Evolutionary conservation across 2,888 invertebrate genomes (phyloP).

Genomic region (Conistra vaccinii): DNA sequence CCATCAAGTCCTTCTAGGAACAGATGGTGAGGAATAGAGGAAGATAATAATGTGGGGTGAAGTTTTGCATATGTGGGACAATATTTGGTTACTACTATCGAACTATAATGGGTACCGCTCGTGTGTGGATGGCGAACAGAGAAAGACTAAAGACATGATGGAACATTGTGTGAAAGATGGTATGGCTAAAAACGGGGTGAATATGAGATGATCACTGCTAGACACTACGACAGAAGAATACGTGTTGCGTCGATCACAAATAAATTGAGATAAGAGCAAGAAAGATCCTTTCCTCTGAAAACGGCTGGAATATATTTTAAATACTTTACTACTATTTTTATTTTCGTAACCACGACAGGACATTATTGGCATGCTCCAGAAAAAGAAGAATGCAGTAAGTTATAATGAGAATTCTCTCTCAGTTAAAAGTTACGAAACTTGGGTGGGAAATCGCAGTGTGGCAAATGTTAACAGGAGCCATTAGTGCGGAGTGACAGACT

Average conservation of each 20-base stretch:
- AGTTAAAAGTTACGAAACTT: background rate
- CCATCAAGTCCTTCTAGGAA: background rate
- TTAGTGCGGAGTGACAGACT: constrained; percentile 19
- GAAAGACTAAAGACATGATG: background rate
- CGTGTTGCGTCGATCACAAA: no score
- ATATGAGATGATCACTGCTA: no score
- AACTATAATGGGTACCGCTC: background rate
- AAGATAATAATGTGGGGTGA: background rate
- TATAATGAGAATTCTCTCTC: no score
- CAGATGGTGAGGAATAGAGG: background rate
- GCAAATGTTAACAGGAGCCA: constrained; percentile 15
- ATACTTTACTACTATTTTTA: no score
- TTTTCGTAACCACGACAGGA: no score
- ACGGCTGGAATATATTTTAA: no score
- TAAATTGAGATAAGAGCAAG: no score
- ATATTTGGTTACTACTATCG: background rate
- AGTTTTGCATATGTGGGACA: background rate
- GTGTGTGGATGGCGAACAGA: background rate
- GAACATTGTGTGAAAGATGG: no score
- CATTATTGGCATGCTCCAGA: no score
- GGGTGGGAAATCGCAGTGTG: background rate
- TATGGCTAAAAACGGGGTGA: background rate
- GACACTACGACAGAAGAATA: no score
- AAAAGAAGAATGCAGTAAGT: no score
- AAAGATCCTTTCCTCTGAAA: no score